Conservation (phyloP, 2,797 vertebrate genomes). For the Tragelaphus eurycerus region DNA sequence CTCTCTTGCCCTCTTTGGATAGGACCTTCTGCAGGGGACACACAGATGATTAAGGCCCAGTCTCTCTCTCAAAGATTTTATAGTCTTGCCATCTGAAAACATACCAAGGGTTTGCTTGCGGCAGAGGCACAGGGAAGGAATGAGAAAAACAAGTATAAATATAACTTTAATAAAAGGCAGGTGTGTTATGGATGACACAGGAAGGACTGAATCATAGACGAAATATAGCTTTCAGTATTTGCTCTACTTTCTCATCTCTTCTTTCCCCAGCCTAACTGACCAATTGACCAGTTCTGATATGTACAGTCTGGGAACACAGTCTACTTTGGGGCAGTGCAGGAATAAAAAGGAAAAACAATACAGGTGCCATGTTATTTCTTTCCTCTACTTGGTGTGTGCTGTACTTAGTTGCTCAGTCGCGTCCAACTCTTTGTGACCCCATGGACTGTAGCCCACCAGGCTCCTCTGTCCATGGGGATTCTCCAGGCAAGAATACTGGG, state of each 20-base stretch:
- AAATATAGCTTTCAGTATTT: not conserved
- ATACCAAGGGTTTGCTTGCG: not conserved
- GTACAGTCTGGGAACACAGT: not conserved
- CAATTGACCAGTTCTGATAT: not conserved
- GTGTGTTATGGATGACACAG: not conserved
- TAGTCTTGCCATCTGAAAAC: not conserved
- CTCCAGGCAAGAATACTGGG: not conserved
- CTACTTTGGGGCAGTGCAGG: not conserved
- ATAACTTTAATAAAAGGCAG: slow-evolving; percentile 2
- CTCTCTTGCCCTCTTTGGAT: not conserved
- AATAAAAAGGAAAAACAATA: not conserved
- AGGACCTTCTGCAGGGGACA: not conserved
- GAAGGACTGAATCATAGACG: not conserved
- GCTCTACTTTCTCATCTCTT: slow-evolving; percentile 1
- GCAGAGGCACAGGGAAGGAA: not conserved
- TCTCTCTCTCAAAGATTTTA: not conserved
- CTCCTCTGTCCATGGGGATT: not conserved
- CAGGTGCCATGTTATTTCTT: not conserved
- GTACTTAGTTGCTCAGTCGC: not conserved
- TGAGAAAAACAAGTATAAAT: not conserved
- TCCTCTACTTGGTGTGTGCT: not conserved
- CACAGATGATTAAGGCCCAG: not conserved
- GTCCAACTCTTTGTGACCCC: not conserved
- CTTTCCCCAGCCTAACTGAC: not conserved
- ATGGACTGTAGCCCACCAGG: not conserved